A percentile compares a stretch with the other conserved stretches of the same genome.
Evolutionary conservation across 2,113 vertebrate species (phyloP).

Genomic region (Corynorhinus townsendii): DNA sequence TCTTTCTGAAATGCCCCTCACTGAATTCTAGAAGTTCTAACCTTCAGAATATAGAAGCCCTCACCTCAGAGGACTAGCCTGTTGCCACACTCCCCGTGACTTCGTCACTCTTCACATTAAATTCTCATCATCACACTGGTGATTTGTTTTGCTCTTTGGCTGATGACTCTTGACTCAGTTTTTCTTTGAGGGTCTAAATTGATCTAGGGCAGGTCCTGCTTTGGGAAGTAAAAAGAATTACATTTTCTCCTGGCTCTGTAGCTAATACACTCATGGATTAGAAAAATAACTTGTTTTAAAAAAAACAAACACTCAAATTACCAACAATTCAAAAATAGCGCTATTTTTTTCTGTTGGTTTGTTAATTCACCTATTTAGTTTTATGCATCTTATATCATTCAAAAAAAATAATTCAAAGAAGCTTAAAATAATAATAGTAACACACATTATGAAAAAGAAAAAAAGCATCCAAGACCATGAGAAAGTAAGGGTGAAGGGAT

Average conservation of each 20-base stretch:
- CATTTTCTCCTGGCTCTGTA: not conserved
- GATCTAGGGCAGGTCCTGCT: not conserved
- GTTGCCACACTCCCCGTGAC: not conserved
- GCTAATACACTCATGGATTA: not conserved
- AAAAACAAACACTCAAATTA: not conserved
- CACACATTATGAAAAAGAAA: not conserved
- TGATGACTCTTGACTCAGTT: not conserved
- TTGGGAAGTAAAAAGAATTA: not conserved
- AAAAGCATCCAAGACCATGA: not conserved
- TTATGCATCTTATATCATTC: not conserved
- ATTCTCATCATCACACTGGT: not conserved
- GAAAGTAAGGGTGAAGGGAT: not conserved
- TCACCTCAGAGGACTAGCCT: not conserved
- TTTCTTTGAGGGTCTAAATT: conserved; percentile 11
- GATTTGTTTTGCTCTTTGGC: conserved; percentile 27
- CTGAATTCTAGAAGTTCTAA: conserved; percentile 10
- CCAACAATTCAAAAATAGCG: not conserved
- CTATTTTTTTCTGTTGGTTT: conserved; percentile 41
- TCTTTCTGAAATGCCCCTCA: conserved; percentile 19
- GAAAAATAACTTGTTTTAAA: not conserved
- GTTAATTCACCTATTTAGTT: conserved; percentile 20
- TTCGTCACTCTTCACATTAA: not conserved
- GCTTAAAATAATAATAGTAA: conserved; percentile 15
- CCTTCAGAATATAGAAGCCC: not conserved
- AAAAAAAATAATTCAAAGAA: not conserved